These are phyloP conservation scores for Drosophila pseudotakahashii DNA, from an alignment of 2,888 invertebrate genomes.

Conservation along the genomic window DNA sequence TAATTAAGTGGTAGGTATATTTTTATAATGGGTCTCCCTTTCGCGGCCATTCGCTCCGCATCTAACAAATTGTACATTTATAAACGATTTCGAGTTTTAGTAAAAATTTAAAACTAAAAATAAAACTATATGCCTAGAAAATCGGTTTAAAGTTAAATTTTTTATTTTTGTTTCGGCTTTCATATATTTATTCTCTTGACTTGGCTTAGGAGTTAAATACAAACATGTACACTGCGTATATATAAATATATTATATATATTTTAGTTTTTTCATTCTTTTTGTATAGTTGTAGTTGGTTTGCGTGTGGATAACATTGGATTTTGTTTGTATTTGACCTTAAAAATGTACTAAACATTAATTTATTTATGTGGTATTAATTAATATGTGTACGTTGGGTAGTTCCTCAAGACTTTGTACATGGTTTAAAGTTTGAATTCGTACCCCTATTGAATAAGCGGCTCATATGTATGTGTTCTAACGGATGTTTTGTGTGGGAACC, in stretches of 20 bases:
- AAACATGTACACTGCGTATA: conserved; percentile 68
- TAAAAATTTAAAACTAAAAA: conserved; percentile 51
- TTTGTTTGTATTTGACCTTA: conserved; percentile 44
- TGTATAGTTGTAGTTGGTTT: conserved; percentile 20
- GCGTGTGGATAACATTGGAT: conserved; percentile 49
- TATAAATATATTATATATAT: conserved; percentile 72
- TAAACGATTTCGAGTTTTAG: conserved; percentile 54
- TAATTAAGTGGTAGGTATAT: conserved; percentile 36
- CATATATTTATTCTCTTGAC: conserved; percentile 52
- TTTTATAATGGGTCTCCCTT: conserved; percentile 21
- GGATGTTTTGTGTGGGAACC: conserved; percentile 52
- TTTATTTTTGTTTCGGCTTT: conserved; percentile 20
- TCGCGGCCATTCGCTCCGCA: conserved; percentile 20
- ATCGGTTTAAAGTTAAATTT: conserved; percentile 31
- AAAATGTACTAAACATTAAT: conserved; percentile 38
- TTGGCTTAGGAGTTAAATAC: conserved; percentile 71
- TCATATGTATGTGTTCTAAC: conserved; percentile 37
- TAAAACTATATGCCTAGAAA: conserved; percentile 51
- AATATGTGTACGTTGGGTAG: conserved; percentile 77
- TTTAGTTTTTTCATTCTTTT: conserved; percentile 37
- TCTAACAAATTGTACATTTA: conserved; percentile 67
- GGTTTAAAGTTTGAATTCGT: conserved; percentile 15
- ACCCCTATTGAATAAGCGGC: conserved; percentile 31
- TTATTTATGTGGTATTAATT: conserved; percentile 32
- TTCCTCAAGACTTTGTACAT: conserved; percentile 20